Evolutionary conservation across 2,113 vertebrate genomes (phyloP).

Genomic region (Ophiodon elongatus): DNA sequence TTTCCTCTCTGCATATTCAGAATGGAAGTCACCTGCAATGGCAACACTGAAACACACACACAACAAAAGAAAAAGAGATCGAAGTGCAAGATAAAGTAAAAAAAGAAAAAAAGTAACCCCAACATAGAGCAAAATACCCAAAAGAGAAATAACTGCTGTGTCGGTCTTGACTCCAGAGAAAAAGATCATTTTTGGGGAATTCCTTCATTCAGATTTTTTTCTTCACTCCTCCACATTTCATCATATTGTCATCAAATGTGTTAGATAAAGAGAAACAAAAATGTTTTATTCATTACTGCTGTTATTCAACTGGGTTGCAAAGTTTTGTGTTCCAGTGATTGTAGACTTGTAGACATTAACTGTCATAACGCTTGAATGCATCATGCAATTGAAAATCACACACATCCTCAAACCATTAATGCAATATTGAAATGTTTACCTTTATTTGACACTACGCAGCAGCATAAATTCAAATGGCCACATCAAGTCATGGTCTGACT

Average conservation of each 20-base stretch:
- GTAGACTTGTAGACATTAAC: neutral
- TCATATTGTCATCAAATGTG: neutral
- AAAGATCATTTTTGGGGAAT: neutral
- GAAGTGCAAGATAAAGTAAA: neutral
- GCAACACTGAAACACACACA: neutral
- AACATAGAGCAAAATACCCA: neutral
- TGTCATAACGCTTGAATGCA: neutral
- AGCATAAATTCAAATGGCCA: neutral
- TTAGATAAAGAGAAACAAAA: neutral
- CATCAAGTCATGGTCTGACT: neutral
- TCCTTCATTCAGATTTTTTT: neutral
- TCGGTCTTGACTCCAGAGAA: neutral
- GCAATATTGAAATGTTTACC: neutral
- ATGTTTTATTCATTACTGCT: neutral
- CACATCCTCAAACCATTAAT: neutral
- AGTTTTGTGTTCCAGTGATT: neutral
- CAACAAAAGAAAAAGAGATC: neutral
- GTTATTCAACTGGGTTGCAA: neutral
- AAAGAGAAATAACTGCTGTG: neutral
- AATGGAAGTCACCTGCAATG: conserved; percentile 17
- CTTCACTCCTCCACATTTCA: neutral
- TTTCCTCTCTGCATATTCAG: conserved; percentile 35
- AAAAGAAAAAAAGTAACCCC: neutral
- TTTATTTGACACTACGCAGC: neutral
- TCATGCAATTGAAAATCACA: neutral